Conservation (phyloP, 2,888 invertebrate species). For the Protophormia terraenovae region DNA sequence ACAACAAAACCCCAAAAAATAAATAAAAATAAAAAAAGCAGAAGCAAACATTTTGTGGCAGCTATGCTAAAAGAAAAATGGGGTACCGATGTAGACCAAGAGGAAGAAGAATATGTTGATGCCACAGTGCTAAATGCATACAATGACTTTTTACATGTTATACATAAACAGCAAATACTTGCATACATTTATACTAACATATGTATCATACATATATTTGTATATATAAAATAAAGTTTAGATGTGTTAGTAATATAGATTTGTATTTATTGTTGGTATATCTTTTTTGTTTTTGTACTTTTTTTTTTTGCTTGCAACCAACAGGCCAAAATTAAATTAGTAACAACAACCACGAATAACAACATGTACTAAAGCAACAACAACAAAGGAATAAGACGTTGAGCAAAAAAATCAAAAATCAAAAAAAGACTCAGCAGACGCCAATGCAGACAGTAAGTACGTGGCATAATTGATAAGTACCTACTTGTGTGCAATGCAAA, state of each 20-base stretch:
- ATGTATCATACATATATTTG: too few species aligned
- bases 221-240: too few species aligned
- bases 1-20: neutral
- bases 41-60: slow-evolving; percentile 7
- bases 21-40: neutral
- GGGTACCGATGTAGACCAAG: neutral
- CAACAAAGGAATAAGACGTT: neutral
- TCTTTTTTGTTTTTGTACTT: too few species aligned
- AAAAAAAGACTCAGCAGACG: slow-evolving; percentile 37
- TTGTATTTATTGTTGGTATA: neutral
- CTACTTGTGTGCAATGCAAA: neutral
- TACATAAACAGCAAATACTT: neutral
- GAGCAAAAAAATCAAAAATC: neutral
- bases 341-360: slow-evolving; percentile 45
- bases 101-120: neutral
- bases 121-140: slow-evolving; percentile 34
- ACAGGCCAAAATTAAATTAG: slow-evolving; percentile 62
- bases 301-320: neutral
- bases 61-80: slow-evolving; percentile 4
- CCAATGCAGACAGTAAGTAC: slow-evolving; percentile 38
- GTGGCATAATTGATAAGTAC: slow-evolving; percentile 33
- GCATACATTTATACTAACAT: too few species aligned
- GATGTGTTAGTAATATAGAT: neutral
- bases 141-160: neutral
- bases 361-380: too few species aligned